Base-by-base conservation (phyloP, 2,888 invertebrate species). In the Amphipoea oculea region DNA sequence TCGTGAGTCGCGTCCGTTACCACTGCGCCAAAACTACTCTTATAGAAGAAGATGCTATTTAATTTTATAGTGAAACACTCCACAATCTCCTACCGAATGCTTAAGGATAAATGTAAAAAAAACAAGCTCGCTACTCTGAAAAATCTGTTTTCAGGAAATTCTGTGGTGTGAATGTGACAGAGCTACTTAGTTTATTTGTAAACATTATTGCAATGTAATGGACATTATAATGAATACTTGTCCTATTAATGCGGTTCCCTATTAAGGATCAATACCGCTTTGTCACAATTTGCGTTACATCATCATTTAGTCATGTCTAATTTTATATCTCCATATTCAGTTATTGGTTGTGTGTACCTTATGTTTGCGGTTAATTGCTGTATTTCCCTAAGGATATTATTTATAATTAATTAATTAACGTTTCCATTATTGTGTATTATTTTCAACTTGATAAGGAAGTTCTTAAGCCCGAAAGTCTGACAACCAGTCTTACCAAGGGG, bases 221-320 rank as follows among this genome's bases (percentile, higher is more conserved):
- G 14, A 29, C 17, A 70, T 63, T 23, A 51, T 2, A 40, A 81
- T 23, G 72, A 66, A 79, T 73, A 73, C 57, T 73, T 71, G 72
- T 76, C 71, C 77, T 40, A 80, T 81, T 71, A 82, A 70, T 70
- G 3, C 29, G 29, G n/a, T 67, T 76, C 75, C 78, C 60, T 79
- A 77, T 70, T 78, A 72, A 11, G 74, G 73, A 79, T 70, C 77
- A 78, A 87, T 84, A 82, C 29, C 11, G 63, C 63, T 73, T 60
- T 73, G 57, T 57, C 62, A 63, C 60, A 63, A 40, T 73, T 54
- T 54, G 76, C 48, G 71, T 89, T 82, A 81, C 76, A 67, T 88
- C 82, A 88, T 68, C 66, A 40, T 75, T 69, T 20, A 62, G 68
- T 87, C 85, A 84, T 60, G 12, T 45, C 71, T 87, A 77, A 87